Conservation (phyloP, 53 echinoderm and acorn worm species). For the Stichopus horrens region DNA sequence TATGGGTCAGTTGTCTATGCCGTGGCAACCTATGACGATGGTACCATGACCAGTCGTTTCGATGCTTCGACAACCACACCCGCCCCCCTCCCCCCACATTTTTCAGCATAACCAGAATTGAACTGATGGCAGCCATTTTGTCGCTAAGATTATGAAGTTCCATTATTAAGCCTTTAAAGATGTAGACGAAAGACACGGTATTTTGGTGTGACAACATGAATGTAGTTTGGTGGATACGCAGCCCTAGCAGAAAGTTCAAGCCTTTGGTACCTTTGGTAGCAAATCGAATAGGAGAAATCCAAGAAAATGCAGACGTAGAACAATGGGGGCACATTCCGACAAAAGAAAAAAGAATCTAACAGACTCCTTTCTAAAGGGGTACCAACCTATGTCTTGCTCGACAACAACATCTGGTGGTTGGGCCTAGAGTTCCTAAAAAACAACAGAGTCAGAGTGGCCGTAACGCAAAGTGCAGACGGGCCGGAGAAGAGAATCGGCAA, state of each 20-base stretch:
- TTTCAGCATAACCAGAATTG: conserved; percentile 15
- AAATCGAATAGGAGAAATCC: neutral
- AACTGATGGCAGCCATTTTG: conserved; percentile 44
- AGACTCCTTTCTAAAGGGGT: neutral
- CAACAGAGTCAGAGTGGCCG: neutral
- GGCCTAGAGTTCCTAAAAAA: neutral
- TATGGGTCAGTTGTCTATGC: conserved; percentile 28
- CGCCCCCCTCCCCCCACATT: conserved; percentile 17
- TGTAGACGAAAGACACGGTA: conserved; percentile 3
- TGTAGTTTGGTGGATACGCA: too few relatives aligned
- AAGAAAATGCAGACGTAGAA: too few relatives aligned
- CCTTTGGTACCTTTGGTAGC: neutral
- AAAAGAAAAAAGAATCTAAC: neutral
- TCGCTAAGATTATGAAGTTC: neutral
- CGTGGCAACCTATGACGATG: neutral
- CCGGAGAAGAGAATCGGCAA: neutral
- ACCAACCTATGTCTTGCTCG: neutral
- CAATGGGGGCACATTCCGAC: conserved; percentile 1
- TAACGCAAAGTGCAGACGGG: neutral
- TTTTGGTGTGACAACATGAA: too few relatives aligned
- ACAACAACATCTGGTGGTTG: too few relatives aligned
- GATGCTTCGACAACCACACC: conserved; percentile 23
- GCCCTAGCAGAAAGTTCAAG: neutral
- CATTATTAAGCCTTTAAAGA: neutral
- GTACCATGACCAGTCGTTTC: neutral